phyloP scores from a whole-genome alignment of 2,888 invertebrate species.

The Epirrita christyi region DNA sequence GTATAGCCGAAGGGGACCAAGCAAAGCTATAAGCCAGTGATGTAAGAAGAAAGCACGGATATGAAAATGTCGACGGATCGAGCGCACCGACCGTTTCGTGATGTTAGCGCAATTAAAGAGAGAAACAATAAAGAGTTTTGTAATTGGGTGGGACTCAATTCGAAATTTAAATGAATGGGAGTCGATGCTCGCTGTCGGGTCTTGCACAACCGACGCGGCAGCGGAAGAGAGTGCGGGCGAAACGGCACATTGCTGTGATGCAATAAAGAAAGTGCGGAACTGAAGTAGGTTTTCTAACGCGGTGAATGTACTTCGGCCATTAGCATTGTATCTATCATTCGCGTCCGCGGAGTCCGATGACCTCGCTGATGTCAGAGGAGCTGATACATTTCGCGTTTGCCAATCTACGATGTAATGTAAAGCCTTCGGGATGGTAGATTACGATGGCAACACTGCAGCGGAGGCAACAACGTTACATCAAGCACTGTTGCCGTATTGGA shows the following conservation, averaged over 20 bases:
- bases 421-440: conserved; percentile 59
- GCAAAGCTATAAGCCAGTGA: conserved; percentile 56
- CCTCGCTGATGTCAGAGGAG: conserved; percentile 69
- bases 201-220: conserved; percentile 69
- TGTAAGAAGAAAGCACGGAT: conserved; percentile 73
- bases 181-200: conserved; percentile 41
- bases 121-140: conserved; percentile 57
- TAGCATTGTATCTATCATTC: conserved; percentile 67
- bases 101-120: conserved; percentile 47
- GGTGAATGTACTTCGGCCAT: conserved; percentile 77
- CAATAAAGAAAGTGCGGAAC: conserved; percentile 84
- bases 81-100: conserved; percentile 34
- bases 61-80: conserved; percentile 51
- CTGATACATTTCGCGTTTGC: conserved; percentile 55
- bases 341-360: conserved; percentile 71
- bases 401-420: conserved; percentile 50
- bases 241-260: conserved; percentile 77
- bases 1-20: conserved; percentile 60
- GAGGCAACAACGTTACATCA: conserved; percentile 66
- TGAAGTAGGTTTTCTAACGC: conserved; percentile 81
- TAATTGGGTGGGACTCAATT: conserved; percentile 60
- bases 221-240: conserved; percentile 79
- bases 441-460: conserved; percentile 49
- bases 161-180: conserved; percentile 58
- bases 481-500: conserved; percentile 58